Evolutionary conservation across 2,113 vertebrate species (phyloP), one percentile per base, ranked within the genome.

Genomic region (Morone saxatilis): DNA sequence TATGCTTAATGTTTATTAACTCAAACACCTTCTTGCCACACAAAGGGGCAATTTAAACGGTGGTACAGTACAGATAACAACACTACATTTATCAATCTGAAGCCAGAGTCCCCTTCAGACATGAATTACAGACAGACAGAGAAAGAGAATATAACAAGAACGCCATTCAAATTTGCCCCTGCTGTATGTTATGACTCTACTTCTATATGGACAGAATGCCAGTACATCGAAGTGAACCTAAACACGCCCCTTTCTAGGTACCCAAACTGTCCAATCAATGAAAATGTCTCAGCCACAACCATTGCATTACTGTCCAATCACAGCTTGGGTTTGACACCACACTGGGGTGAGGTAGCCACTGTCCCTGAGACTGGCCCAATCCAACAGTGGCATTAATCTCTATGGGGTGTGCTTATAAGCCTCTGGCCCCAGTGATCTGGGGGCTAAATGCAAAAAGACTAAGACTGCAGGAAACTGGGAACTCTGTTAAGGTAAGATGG

Each of bases 281-380:
- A 59, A 69, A 41, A 22, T 19, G 4, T 31, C 22, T 45, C 11
- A 41, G 43, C 17, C 8, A 7, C 41, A 65, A 5, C 40, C 47
- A 31, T 77, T 22, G 19, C 14, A n/a, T 53, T 14, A 22, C 2
- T 6, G 20, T 7, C 89, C 86, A 88, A 89, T 88, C 73, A 43
- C n/a, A 60, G 68, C 14, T 17, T 9, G 20, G n/a, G 17, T 45
- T 22, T 6, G 56, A 56, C 47, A 19, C 41, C 22, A 45, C 6
- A 13, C 10, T 66, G 11, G 43, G 40, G 36, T 25, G 31, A 50
- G 8, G 4, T 11, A 1, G 8, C 8, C 45, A 22, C 20, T 50
- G 59, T 54, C 0, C 1, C 14, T 12, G 36, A 67, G 48, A 83
- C 62, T 81, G 80, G 86, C 8, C 76, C 66, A 66, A 20, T 76